Evolutionary conservation across 1,140 invertebrate genomes (phyloP).

Genomic region (Coboldia fuscipes): DNA sequence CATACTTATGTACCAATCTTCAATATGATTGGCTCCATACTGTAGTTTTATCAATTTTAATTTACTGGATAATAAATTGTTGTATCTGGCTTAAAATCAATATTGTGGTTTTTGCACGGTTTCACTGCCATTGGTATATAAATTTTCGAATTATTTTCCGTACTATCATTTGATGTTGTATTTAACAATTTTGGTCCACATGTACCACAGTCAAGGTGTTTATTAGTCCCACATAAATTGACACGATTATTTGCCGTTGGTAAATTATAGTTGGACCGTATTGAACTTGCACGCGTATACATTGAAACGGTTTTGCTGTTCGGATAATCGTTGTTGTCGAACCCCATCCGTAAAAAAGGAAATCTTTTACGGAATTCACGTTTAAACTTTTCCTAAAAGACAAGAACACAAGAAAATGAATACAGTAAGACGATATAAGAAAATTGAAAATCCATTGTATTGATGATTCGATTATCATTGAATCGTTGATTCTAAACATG

Average conservation of each 20-base stretch:
- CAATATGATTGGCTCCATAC: no score
- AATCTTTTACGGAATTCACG: constrained; percentile 43
- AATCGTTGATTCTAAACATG: not conserved
- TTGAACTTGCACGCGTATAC: constrained; percentile 17
- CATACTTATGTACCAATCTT: no score
- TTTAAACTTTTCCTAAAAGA: constrained; percentile 49
- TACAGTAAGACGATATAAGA: constrained; percentile 1
- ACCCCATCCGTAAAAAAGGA: constrained; percentile 4
- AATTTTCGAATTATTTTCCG: not conserved
- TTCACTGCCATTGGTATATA: not conserved
- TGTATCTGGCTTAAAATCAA: no score
- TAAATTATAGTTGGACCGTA: constrained; percentile 14
- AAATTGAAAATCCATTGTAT: constrained; percentile 1
- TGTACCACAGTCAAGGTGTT: no score
- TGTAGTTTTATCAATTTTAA: no score
- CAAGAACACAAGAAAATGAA: constrained; percentile 7
- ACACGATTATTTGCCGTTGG: not conserved
- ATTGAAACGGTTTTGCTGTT: constrained; percentile 14
- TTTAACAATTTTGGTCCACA: not conserved
- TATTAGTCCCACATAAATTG: no score
- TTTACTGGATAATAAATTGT: no score
- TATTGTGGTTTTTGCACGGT: not conserved
- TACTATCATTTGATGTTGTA: not conserved
- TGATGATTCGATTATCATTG: constrained; percentile 1
- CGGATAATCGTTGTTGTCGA: constrained; percentile 4